A percentile compares a stretch with the other conserved stretches of the same genome.
Conservation (phyloP, 2,797 vertebrate species). For the Xenentodon cancila region DNA sequence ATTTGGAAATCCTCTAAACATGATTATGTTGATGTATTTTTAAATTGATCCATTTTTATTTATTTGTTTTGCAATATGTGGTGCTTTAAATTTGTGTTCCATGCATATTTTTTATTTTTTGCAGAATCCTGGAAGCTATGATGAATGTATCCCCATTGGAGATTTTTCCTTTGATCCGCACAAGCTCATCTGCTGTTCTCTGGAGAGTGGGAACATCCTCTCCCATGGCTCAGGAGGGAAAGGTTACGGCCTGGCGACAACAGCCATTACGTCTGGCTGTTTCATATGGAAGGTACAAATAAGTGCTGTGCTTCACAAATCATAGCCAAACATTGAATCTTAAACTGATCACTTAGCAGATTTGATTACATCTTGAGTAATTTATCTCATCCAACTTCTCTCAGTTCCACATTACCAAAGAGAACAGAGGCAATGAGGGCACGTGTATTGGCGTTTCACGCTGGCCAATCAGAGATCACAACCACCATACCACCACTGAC, state of each 20-base stretch:
- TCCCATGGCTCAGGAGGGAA: slow-evolving; percentile 86
- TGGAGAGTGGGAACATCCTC: slow-evolving; percentile 85
- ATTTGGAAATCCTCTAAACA: no score
- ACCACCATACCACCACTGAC: slow-evolving; percentile 87
- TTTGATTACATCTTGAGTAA: background rate
- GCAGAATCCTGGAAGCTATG: slow-evolving; percentile 76
- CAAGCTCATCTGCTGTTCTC: slow-evolving; percentile 83
- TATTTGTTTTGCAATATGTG: background rate
- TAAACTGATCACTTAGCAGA: background rate
- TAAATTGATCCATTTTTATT: background rate
- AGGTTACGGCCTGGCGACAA: slow-evolving; percentile 85
- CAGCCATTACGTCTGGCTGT: slow-evolving; percentile 86
- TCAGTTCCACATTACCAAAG: slow-evolving; percentile 85
- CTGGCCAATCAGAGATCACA: slow-evolving; percentile 86
- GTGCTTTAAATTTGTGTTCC: slow-evolving; percentile 2
- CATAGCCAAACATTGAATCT: background rate
- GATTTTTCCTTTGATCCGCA: slow-evolving; percentile 87
- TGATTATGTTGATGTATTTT: no score
- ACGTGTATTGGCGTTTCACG: slow-evolving; percentile 85
- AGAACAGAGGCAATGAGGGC: slow-evolving; percentile 86
- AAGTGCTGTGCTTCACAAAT: background rate
- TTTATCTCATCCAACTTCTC: background rate
- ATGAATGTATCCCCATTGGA: slow-evolving; percentile 85
- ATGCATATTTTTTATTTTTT: background rate
- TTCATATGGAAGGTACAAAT: slow-evolving; percentile 84